Percentiles rank a stretch among this genome's conserved stretches.
phyloP scores from a whole-genome alignment of 92 coral and sea anemone genomes.

The Porites lobata region DNA sequence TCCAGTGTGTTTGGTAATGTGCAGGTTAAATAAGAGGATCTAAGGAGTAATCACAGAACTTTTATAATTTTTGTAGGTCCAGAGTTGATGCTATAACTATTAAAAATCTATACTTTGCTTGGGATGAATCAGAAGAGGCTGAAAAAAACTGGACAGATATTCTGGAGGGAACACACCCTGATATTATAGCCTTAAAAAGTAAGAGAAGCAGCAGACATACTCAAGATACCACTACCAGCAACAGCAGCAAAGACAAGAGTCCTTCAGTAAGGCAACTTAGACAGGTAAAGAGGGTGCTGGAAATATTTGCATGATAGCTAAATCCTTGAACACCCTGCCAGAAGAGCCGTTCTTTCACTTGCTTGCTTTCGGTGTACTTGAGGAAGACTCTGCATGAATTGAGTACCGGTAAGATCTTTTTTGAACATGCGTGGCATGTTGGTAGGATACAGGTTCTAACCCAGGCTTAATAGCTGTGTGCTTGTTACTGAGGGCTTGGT shows the following conservation, averaged over 20 bases:
- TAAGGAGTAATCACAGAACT: background rate
- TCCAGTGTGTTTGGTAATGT: no score
- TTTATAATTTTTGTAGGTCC: background rate
- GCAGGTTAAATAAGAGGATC: no score
- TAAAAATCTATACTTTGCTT: constrained; percentile 35
- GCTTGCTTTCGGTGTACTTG: no score
- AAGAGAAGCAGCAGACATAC: background rate
- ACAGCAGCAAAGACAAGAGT: background rate
- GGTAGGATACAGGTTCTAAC: no score
- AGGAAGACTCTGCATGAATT: no score
- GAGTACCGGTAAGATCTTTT: no score
- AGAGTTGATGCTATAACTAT: constrained; percentile 56
- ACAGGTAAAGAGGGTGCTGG: background rate
- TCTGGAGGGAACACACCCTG: constrained; percentile 53
- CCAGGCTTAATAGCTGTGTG: no score
- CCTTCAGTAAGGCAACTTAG: background rate
- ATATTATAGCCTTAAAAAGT: constrained; percentile 26
- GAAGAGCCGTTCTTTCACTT: no score
- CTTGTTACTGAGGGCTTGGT: no score
- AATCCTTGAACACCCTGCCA: no score
- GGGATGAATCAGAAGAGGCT: constrained; percentile 49
- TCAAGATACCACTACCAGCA: background rate
- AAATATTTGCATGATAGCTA: no score
- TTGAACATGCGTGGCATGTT: no score
- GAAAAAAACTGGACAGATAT: constrained; percentile 66